Evolutionary conservation across 1,140 invertebrate genomes (phyloP).

Genomic region (Lethrus apterus): DNA sequence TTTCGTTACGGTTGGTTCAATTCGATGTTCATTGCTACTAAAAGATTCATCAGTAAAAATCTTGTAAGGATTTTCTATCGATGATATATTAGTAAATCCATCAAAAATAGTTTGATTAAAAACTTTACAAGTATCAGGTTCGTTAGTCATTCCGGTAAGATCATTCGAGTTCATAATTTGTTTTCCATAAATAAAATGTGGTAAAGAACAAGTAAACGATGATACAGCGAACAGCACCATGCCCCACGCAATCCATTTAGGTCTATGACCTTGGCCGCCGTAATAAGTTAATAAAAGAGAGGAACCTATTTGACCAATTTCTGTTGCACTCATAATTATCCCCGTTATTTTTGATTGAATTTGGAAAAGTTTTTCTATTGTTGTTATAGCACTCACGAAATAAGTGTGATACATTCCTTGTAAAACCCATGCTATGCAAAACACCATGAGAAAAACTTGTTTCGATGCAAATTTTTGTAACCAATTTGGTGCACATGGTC

Average conservation of each 20-base stretch:
- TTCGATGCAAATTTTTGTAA: conserved; percentile 77
- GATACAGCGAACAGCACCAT: conserved; percentile 85
- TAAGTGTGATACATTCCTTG: conserved; percentile 95
- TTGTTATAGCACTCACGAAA: conserved; percentile 93
- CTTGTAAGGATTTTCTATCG: neutral
- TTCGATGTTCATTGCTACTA: conserved; percentile 48
- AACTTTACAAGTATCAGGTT: conserved; percentile 33
- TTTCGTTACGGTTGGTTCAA: conserved; percentile 67
- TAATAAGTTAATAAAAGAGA: conserved; percentile 87
- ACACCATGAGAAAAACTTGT: conserved; percentile 78
- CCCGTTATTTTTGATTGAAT: conserved; percentile 93
- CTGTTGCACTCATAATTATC: conserved; percentile 86
- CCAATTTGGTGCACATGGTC: conserved; percentile 61
- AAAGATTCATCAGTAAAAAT: neutral
- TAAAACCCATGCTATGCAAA: conserved; percentile 81
- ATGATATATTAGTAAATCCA: no score
- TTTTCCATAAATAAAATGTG: conserved; percentile 72
- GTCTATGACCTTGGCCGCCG: conserved; percentile 86
- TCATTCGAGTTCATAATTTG: conserved; percentile 60
- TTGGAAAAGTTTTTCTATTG: conserved; percentile 93
- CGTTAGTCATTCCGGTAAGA: conserved; percentile 36
- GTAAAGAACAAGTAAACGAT: conserved; percentile 78
- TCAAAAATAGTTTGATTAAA: conserved; percentile 12
- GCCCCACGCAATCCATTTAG: conserved; percentile 92
- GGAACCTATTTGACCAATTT: conserved; percentile 89